phyloP scores from a whole-genome alignment of 2,113 vertebrate species.

The Cyrtonyx montezumae region DNA sequence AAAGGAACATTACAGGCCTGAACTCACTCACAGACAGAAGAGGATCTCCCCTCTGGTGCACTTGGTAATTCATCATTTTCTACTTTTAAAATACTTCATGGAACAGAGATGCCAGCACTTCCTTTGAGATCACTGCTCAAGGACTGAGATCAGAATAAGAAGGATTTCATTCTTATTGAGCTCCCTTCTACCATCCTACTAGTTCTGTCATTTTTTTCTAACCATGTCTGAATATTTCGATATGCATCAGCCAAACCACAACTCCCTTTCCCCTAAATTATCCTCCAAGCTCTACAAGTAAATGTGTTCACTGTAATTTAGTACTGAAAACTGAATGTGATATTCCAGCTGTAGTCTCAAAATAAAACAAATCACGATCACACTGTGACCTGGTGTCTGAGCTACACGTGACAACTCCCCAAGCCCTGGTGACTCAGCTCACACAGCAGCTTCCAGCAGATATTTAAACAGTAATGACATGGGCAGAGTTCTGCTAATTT shows the following conservation, averaged over 20 bases:
- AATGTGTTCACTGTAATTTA: background rate
- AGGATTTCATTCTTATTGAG: background rate
- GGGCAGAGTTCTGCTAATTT: conserved; percentile 48
- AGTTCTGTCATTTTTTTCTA: background rate
- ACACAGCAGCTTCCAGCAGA: conserved; percentile 25
- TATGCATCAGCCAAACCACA: background rate
- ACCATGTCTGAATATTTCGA: background rate
- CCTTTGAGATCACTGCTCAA: background rate
- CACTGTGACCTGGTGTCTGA: background rate
- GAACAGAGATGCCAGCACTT: background rate
- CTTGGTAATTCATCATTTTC: background rate
- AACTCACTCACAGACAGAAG: background rate
- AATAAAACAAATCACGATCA: background rate
- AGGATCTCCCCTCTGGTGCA: background rate
- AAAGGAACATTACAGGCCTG: background rate
- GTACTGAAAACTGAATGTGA: background rate
- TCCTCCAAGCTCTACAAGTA: background rate
- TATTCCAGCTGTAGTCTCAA: background rate
- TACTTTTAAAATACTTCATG: background rate
- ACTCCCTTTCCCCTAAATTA: background rate
- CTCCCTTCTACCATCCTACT: background rate
- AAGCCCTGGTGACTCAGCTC: conserved; percentile 39
- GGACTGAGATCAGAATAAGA: background rate
- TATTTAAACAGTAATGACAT: conserved; percentile 6
- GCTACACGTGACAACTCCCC: conserved; percentile 11